Base-by-base conservation (phyloP, 2,888 invertebrate species). In the Serrognathus titanus region DNA sequence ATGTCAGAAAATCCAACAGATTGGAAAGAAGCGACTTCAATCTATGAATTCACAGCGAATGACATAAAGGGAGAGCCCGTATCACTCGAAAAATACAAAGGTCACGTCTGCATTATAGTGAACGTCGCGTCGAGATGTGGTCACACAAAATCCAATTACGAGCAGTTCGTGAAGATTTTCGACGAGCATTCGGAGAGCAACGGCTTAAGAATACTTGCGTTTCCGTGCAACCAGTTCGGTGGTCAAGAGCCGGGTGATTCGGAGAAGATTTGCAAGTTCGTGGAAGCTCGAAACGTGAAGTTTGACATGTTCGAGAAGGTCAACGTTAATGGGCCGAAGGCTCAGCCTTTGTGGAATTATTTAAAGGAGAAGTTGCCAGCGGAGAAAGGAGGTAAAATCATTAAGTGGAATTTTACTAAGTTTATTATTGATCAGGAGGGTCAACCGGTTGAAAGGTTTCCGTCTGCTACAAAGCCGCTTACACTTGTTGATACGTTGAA, bases 371-470 rank as follows among this genome's bases (percentile, higher is more conserved):
- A 81, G 61, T 37, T 45, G 67, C 74, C 81, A 63, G 76, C 77
- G 66, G 84, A 83, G 0, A 80, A 75, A 0, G 53, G 83, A 1
- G 82, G 81, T 0, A 80, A 88, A 71, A 84, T 84, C 60, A 90
- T 94, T 64, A 92, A 92, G 72, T 94, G 94, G 93, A 94, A 94
- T 77, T 94, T 92, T 73, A 87, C 91, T 1, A 94, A 94, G 75
- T 94, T 94, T 75, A 80, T 94, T 38, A 79, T 94, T 20, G 85
- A 92, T 72, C 85, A 83, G 67, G 78, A 88, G 51, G 92, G 92
- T 0, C 78, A 83, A 35, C 87, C 88, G 0, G 86, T 88, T 7
- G 85, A 84, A 63, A 78, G 89, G 51, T 64, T 66, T 57, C 54
- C 81, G 0, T 85, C 89, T 6, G 61, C 66, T 41, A 69, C 68